Conservation (phyloP, 2,113 vertebrate species). For the Ranitomeya variabilis region DNA sequence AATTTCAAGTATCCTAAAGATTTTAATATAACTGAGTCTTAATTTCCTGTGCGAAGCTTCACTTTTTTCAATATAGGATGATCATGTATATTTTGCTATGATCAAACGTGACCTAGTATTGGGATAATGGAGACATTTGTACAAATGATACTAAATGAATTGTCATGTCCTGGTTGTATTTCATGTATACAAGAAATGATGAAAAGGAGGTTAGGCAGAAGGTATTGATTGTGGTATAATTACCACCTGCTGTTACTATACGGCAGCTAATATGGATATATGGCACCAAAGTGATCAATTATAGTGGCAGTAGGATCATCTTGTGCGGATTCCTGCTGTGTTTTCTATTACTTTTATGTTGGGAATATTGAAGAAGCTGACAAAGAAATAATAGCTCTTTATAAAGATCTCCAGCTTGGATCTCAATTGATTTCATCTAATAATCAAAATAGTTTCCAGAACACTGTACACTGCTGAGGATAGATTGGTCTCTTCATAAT, state of each 20-base stretch:
- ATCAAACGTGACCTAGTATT: neutral
- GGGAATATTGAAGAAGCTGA: conserved; percentile 10
- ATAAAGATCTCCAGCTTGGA: neutral
- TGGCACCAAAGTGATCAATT: conserved; percentile 28
- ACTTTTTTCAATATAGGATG: neutral
- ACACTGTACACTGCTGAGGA: neutral
- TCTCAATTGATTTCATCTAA: conserved; percentile 14
- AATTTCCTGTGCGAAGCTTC: neutral
- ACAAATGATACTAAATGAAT: neutral
- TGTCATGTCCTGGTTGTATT: neutral
- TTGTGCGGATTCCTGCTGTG: conserved; percentile 7
- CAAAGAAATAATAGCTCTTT: conserved; percentile 29
- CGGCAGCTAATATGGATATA: conserved; percentile 11
- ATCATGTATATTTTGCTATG: neutral
- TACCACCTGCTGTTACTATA: conserved; percentile 49
- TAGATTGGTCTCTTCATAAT: neutral
- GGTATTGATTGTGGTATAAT: conserved; percentile 39
- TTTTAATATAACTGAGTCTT: neutral
- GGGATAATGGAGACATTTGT: conserved; percentile 1
- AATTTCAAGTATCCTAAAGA: conserved; percentile 25
- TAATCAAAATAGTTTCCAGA: conserved; percentile 2
- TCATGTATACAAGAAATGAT: conserved; percentile 40
- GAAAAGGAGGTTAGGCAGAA: conserved; percentile 8
- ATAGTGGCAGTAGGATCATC: neutral
- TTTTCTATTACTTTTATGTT: conserved; percentile 30